Percentiles rank a stretch among this genome's conserved stretches.
phyloP scores from a whole-genome alignment of 2,797 vertebrate species.

The Varecia variegata region DNA sequence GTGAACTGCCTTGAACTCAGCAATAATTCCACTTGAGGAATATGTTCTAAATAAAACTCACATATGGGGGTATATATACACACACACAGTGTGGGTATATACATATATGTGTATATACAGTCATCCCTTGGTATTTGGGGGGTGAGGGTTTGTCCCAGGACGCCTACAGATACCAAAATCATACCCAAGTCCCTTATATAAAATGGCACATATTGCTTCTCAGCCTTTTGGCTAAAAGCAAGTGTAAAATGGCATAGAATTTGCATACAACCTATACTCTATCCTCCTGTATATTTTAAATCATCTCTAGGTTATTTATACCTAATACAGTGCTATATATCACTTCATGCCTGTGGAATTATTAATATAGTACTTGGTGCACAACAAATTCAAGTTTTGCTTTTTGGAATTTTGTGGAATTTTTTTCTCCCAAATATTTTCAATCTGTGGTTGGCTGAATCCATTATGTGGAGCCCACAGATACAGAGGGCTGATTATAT shows the following conservation, averaged over 20 bases:
- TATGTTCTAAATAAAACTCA: not conserved
- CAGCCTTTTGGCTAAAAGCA: no score
- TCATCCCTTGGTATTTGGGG: not conserved
- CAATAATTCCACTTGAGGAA: slow-evolving; percentile 17
- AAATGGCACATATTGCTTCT: no score
- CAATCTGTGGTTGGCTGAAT: no score
- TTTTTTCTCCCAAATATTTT: not conserved
- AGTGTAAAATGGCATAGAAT: not conserved
- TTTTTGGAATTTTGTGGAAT: not conserved
- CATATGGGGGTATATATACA: not conserved
- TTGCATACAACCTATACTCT: not conserved
- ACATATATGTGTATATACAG: not conserved
- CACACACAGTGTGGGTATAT: not conserved
- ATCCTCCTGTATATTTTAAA: not conserved
- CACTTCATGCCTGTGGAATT: not conserved
- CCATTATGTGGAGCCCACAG: no score
- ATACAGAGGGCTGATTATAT: no score
- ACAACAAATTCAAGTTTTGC: not conserved
- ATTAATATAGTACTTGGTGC: not conserved
- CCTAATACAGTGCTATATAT: not conserved
- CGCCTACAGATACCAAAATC: not conserved
- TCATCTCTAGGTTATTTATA: not conserved
- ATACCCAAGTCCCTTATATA: no score
- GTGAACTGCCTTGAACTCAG: not conserved
- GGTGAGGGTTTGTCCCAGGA: not conserved